Base-by-base conservation (phyloP, 2,113 vertebrate genomes). In the Hepsetus odoe region DNA sequence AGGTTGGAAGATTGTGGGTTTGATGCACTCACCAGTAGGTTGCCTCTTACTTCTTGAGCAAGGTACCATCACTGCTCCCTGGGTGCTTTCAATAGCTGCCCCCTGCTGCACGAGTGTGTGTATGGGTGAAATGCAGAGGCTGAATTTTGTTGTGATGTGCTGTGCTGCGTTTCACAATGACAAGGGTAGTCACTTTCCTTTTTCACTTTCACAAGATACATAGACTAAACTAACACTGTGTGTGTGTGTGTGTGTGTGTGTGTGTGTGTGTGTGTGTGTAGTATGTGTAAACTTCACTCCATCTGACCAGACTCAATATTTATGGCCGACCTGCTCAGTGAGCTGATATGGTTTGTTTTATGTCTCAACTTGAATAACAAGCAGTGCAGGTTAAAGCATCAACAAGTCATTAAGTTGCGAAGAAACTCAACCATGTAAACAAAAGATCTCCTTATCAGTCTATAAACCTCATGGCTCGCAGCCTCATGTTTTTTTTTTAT, bases 251-350 rank as follows among this genome's bases (percentile, higher is more conserved):
- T 59, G 24, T 59, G 26, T 59, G 56, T 59, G 56, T 55, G 33
- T 70, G 6, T 70, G 10, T 71, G 51, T 40, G 61, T 78, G 16
- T 73, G 38, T 65, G 33, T 24, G 68, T 55, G 20, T 73, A 35
- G 61, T 56, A 26, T 53, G 33, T 79, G 42, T 73, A 49, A 74
- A 76, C 68, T 76, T 32, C 7, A 38, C 40, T 49, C 7, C 76
- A 85, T 80, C 12, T 22, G 49, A 40, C 51, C 22, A 83, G 80
- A 85, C 85, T 83, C 68, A 91, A 89, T 86, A 89, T 87, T 89
- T 84, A 85, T 70, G 56, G 18, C 38, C 72, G 32, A 71, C 86
- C 86, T 83, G 84, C 67, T 24, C 76, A 82, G 26, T 76, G 38
- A 71, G 0, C 1, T 10, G 74, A 42, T 79, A 77, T 49, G 68